Evolutionary conservation across 2,888 invertebrate species (phyloP), one percentile per base, ranked within the genome.

Genomic region (Tupiocoris notatus): DNA sequence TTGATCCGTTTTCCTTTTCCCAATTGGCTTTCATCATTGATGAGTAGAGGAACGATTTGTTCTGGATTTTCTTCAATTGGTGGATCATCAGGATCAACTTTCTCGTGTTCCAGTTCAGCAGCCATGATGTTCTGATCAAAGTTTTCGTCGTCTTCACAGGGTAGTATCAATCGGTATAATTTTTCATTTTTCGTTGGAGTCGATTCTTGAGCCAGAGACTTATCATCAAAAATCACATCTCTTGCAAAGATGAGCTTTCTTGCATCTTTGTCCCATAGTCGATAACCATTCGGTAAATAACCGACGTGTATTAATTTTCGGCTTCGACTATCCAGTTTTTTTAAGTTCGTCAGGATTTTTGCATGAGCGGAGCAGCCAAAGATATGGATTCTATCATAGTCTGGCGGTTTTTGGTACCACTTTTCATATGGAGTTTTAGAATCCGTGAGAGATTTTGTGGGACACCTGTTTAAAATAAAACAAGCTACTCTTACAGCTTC

Each of bases 291-390:
- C 59, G 20, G 70, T 9, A 22, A 6, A 25, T 17, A 70, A 21
- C 70, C 70, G 59, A 70, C 18, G n/a, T 17, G 71, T 18, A 6
- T n/a, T 16, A 62, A 71, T 62, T 62, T 62, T 62, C 24, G 9
- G 24, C 61, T 71, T 18, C 70, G 9, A 22, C 59, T 70, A 6
- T 70, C 70, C 57, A 70, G 23, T 59, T 70, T 70, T 18, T 59
- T 70, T 7, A 70, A 22, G 20, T 56, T 59, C 17, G 71, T 61
- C n/a, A 71, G 39, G 59, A 59, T 70, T 59, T 70, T 71, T 3
- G 71, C 71, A 25, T 71, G 20, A n/a, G 71, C 71, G 20, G 21
- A n/a, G 24, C 61, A 71, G 61, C 71, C 71, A 62, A 71, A 71
- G 17, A 71, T 18, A 22, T 71, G 71, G 16, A 71, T 9, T 23